phyloP scores from a whole-genome alignment of 2,113 vertebrate genomes.

The Cyanoramphus novaezelandiae region DNA sequence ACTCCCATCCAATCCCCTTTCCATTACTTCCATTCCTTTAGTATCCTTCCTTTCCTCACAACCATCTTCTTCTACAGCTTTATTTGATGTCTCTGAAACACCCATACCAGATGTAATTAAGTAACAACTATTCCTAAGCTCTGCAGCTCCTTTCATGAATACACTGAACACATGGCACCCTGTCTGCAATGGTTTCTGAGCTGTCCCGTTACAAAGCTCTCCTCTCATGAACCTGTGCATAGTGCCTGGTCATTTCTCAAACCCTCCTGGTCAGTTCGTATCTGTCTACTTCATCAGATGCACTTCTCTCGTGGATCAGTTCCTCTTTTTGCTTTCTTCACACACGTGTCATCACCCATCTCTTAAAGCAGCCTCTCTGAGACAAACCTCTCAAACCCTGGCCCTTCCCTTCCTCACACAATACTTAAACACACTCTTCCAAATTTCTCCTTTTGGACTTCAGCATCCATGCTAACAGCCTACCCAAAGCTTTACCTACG shows the following conservation, averaged over 20 bases:
- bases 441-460: not conserved
- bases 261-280: not conserved
- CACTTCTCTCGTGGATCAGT: not conserved
- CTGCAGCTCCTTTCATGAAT: not conserved
- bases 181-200: not conserved
- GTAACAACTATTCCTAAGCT: not conserved
- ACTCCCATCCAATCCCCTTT: not conserved
- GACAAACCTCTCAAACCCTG: not conserved
- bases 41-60: not conserved
- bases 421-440: not conserved
- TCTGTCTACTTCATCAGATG: not conserved
- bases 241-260: not conserved
- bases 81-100: not conserved
- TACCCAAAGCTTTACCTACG: rapidly evolving
- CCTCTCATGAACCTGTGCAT: rapidly evolving
- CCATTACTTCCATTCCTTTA: not conserved
- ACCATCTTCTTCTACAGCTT: not conserved
- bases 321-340: not conserved
- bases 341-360: not conserved
- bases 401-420: not conserved
- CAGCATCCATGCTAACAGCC: not conserved
- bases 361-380: not conserved
- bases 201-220: not conserved
- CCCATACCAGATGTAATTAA: not conserved
- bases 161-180: not conserved